These are phyloP conservation scores for Thomomys bottae DNA, from an alignment of 2,113 vertebrate species.

Conservation along the genomic window DNA sequence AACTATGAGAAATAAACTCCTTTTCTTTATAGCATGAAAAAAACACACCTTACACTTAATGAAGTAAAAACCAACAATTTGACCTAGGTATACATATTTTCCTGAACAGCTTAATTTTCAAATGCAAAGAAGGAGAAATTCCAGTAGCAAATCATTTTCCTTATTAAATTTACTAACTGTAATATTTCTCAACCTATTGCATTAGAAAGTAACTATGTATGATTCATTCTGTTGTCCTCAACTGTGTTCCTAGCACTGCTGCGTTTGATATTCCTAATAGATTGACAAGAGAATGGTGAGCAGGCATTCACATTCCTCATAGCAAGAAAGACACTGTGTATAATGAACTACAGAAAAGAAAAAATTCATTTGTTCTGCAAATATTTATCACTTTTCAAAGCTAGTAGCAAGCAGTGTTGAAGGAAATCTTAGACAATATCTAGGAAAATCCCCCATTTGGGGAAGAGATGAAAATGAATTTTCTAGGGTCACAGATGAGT, in stretches of 20 bases:
- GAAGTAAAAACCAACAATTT: not conserved
- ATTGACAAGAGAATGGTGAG: not conserved
- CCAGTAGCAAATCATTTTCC: not conserved
- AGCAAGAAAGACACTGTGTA: not conserved
- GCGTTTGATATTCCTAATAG: conserved; percentile 10
- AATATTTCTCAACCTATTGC: not conserved
- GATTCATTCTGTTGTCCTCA: rapidly evolving
- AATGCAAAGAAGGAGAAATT: not conserved
- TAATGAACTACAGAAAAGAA: not conserved
- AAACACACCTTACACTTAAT: not conserved
- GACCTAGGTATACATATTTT: not conserved
- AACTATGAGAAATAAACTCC: no score
- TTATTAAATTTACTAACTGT: not conserved
- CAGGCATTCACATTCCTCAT: not conserved
- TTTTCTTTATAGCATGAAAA: no score
- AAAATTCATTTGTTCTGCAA: not conserved
- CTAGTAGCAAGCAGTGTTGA: not conserved
- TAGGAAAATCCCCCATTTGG: not conserved
- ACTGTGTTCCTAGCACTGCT: not conserved
- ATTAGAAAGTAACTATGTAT: not conserved
- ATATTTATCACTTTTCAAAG: not conserved
- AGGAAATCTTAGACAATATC: not conserved
- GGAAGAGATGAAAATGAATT: conserved; percentile 6
- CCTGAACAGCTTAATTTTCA: conserved; percentile 13
- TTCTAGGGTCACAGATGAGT: not conserved